Percentiles rank a stretch among this genome's conserved stretches.
phyloP scores from a whole-genome alignment of 2,888 invertebrate genomes.

The Temnothorax ravouxi region DNA sequence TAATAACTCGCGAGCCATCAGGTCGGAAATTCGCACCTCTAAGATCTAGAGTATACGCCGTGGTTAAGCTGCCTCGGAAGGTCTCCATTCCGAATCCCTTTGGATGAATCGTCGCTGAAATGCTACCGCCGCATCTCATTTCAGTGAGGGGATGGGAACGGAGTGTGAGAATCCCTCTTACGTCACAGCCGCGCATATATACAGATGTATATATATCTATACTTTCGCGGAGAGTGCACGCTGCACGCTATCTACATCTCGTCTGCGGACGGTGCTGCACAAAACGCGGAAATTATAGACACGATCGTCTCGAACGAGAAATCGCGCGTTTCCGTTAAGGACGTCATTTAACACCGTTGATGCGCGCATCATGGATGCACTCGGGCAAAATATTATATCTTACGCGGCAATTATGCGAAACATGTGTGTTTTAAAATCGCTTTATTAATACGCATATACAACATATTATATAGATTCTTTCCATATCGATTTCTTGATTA shows the following conservation, averaged over 20 bases:
- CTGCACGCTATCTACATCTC: slow-evolving; percentile 39
- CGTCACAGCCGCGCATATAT: slow-evolving; percentile 61
- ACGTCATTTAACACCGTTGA: slow-evolving; percentile 6
- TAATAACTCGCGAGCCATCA: slow-evolving; percentile 35
- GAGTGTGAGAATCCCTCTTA: slow-evolving; percentile 63
- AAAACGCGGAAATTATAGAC: slow-evolving; percentile 38
- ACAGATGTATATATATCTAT: background rate
- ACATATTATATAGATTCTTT: background rate
- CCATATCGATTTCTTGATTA: background rate
- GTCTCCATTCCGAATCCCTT: slow-evolving; percentile 48
- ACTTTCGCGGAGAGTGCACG: slow-evolving; percentile 2
- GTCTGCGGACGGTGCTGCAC: slow-evolving; percentile 1
- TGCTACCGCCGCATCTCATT: slow-evolving; percentile 61
- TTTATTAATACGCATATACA: background rate
- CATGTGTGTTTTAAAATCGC: background rate
- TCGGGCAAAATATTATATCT: slow-evolving; percentile 9
- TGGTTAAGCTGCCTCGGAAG: slow-evolving; percentile 21
- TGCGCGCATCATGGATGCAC: too few relatives aligned
- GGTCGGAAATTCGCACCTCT: slow-evolving; percentile 44
- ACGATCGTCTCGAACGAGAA: slow-evolving; percentile 6
- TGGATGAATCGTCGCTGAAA: slow-evolving; percentile 51
- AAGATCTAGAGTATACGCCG: slow-evolving; percentile 21
- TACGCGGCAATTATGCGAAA: background rate
- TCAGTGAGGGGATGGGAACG: slow-evolving; percentile 42
- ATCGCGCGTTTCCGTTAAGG: slow-evolving; percentile 21